Conservation (phyloP, 2,888 invertebrate species). For the Zygothrica quintamaculata region DNA sequence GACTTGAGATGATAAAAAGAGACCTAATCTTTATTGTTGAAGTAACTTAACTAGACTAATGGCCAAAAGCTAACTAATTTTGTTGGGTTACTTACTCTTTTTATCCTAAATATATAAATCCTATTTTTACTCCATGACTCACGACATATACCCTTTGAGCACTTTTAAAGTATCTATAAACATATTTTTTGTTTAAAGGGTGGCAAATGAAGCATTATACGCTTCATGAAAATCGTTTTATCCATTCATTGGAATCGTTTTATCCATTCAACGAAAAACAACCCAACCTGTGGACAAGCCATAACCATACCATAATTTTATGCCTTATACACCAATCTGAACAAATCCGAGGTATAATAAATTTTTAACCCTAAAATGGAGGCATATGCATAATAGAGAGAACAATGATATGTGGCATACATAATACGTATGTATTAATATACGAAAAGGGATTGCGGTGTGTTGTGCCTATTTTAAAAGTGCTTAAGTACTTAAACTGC, state of each 20-base stretch:
- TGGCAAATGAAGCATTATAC: neutral
- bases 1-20: too few species aligned
- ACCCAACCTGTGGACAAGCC: neutral
- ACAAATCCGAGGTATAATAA: neutral
- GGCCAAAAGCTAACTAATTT: too few species aligned
- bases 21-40: too few species aligned
- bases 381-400: neutral
- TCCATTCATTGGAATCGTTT: neutral
- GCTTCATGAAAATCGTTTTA: neutral
- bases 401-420: neutral
- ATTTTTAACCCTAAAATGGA: neutral
- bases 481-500: slow-evolving; percentile 1
- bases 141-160: too few species aligned
- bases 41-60: too few species aligned
- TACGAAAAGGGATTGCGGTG: neutral
- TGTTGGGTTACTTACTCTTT: too few species aligned
- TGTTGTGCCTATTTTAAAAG: neutral
- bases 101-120: too few species aligned
- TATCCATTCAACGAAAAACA: neutral
- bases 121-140: too few species aligned
- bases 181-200: neutral
- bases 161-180: too few species aligned
- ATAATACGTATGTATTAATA: neutral
- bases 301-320: neutral
- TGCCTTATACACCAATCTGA: neutral